phyloP scores from a whole-genome alignment of 2,113 vertebrate species.

The Phycodurus eques region DNA sequence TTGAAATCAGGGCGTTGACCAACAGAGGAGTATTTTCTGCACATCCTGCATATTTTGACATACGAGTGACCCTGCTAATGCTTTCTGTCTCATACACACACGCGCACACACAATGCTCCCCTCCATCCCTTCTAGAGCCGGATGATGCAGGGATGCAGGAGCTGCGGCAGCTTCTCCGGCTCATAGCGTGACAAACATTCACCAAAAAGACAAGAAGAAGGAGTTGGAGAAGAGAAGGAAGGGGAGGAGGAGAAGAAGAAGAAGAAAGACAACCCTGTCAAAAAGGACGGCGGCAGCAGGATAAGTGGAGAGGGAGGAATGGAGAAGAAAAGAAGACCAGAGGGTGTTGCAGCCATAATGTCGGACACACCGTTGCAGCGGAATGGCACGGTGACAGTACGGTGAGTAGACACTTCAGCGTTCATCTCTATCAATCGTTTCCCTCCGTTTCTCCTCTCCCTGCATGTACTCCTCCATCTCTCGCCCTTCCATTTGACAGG shows the following conservation, averaged over 20 bases:
- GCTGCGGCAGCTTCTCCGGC: conserved; percentile 47
- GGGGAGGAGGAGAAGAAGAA: conserved; percentile 8
- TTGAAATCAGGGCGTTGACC: neutral
- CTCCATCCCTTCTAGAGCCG: conserved; percentile 39
- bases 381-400: conserved; percentile 54
- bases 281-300: conserved; percentile 22
- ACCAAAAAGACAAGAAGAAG: conserved; percentile 38
- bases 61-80: neutral
- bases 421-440: conserved; percentile 16
- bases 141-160: conserved; percentile 41
- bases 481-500: conserved; percentile 59
- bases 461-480: conserved; percentile 23
- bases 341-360: conserved; percentile 55
- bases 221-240: conserved; percentile 25
- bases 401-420: conserved; percentile 54
- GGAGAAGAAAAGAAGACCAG: conserved; percentile 9
- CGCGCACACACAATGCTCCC: conserved; percentile 25
- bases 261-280: conserved; percentile 26
- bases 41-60: neutral
- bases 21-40: neutral
- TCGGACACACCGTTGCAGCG: conserved; percentile 68
- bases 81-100: conserved; percentile 8
- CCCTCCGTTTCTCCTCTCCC: conserved; percentile 22
- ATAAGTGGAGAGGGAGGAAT: conserved; percentile 19
- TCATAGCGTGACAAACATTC: conserved; percentile 34